A percentile compares a stretch with the other conserved stretches of the same genome.
These are phyloP conservation scores for Ancistrus triradiatus DNA, from an alignment of 2,113 vertebrate species.

Conservation along the genomic window DNA sequence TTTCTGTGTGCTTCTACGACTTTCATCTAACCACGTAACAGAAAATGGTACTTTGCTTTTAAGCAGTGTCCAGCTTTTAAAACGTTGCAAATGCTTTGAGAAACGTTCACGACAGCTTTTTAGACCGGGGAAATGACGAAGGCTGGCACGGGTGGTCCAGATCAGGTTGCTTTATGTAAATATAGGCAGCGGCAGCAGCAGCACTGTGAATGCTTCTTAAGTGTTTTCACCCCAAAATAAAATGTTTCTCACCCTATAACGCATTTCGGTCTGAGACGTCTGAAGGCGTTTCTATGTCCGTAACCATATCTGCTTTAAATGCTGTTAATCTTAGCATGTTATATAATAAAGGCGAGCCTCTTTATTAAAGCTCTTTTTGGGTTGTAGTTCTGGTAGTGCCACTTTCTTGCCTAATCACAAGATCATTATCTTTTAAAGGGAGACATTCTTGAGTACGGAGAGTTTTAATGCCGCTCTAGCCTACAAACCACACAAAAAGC, in stretches of 20 bases:
- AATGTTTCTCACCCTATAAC: too few relatives aligned
- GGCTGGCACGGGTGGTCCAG: background rate
- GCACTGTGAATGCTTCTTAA: background rate
- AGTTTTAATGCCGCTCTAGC: background rate
- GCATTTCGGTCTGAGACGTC: too few relatives aligned
- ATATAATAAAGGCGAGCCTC: too few relatives aligned
- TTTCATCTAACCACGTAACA: too few relatives aligned
- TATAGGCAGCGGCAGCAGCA: background rate
- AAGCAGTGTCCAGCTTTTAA: background rate
- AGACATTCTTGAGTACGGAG: background rate
- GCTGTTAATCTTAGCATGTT: too few relatives aligned
- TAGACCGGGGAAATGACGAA: too few relatives aligned
- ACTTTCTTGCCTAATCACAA: too few relatives aligned
- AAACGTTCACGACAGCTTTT: background rate
- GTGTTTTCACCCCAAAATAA: background rate
- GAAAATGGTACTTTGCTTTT: background rate
- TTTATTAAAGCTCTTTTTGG: too few relatives aligned
- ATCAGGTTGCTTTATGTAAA: background rate
- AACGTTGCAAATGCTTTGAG: background rate
- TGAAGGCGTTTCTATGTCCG: too few relatives aligned
- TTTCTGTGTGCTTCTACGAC: too few relatives aligned
- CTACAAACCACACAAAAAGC: constrained; percentile 2
- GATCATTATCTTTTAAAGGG: background rate
- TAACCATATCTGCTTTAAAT: too few relatives aligned
- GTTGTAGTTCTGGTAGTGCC: too few relatives aligned